Evolutionary conservation across 2,888 invertebrate genomes (phyloP).

Genomic region (Aspidiotus rigidus): DNA sequence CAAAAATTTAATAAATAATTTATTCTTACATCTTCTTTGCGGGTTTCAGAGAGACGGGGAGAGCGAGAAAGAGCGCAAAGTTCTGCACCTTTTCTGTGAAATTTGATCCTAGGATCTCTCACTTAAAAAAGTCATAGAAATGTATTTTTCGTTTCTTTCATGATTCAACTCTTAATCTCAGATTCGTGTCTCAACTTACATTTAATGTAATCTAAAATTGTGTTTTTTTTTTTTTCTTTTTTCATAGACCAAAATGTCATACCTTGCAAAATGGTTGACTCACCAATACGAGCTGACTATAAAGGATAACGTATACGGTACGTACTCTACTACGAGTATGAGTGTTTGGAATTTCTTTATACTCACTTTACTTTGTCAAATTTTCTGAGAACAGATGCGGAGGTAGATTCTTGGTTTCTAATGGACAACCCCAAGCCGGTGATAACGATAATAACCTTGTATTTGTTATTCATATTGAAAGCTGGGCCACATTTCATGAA

Average conservation of each 20-base stretch:
- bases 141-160: no score
- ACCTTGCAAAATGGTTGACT: constrained; percentile 10
- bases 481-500: constrained; percentile 60
- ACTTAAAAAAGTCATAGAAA: no score
- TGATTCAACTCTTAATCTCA: no score
- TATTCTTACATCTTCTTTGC: no score
- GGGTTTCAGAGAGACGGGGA: no score
- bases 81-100: no score
- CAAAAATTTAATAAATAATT: no score
- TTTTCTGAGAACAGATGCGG: constrained; percentile 52
- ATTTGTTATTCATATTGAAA: constrained; percentile 59
- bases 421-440: constrained; percentile 57
- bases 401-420: constrained; percentile 57
- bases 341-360: neutral
- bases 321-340: neutral
- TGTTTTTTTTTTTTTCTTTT: neutral
- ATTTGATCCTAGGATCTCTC: no score
- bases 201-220: no score
- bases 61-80: no score
- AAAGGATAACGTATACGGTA: constrained; percentile 14
- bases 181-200: no score
- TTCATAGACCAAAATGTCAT: constrained; percentile 6
- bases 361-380: constrained; percentile 40
- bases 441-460: constrained; percentile 49
- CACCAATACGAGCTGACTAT: constrained; percentile 6